Evolutionary conservation across 1,140 invertebrate species (phyloP).

Genomic region (Pseudomyrmex concolor): DNA sequence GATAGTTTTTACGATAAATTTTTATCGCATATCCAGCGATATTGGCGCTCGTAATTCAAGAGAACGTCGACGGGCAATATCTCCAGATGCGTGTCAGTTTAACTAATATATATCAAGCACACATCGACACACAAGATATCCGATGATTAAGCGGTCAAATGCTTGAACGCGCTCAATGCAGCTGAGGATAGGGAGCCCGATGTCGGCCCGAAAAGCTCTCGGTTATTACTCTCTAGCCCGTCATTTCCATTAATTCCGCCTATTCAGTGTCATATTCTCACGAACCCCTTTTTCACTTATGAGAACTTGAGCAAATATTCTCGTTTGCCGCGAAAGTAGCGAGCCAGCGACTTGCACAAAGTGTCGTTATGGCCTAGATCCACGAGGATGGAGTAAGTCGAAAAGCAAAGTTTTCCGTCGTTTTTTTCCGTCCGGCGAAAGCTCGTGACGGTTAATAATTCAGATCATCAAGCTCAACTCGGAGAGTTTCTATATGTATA

Average conservation of each 20-base stretch:
- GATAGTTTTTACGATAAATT: background rate
- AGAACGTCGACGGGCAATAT: background rate
- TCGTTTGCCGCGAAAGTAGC: conserved; percentile 23
- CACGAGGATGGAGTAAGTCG: background rate
- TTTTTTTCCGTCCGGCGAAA: background rate
- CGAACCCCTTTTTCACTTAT: conserved; percentile 33
- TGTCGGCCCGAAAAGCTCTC: conserved; percentile 57
- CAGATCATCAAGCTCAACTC: background rate
- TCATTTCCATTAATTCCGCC: conserved; percentile 72
- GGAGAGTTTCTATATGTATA: background rate
- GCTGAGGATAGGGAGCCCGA: conserved; percentile 28
- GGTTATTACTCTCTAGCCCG: conserved; percentile 68
- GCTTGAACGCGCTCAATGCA: conserved; percentile 34
- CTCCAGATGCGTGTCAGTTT: background rate
- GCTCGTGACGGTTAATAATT: conserved; percentile 1
- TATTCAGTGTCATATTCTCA: conserved; percentile 70
- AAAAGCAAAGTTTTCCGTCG: background rate
- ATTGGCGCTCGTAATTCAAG: background rate
- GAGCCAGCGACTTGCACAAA: background rate
- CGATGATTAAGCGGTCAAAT: conserved; percentile 8
- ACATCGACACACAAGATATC: background rate
- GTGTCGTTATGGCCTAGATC: background rate
- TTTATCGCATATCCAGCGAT: too few species aligned
- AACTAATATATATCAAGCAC: background rate
- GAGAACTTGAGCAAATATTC: conserved; percentile 39